Evolutionary conservation across 2,113 vertebrate genomes (phyloP).

Genomic region (Lethenteron camtschaticum): DNA sequence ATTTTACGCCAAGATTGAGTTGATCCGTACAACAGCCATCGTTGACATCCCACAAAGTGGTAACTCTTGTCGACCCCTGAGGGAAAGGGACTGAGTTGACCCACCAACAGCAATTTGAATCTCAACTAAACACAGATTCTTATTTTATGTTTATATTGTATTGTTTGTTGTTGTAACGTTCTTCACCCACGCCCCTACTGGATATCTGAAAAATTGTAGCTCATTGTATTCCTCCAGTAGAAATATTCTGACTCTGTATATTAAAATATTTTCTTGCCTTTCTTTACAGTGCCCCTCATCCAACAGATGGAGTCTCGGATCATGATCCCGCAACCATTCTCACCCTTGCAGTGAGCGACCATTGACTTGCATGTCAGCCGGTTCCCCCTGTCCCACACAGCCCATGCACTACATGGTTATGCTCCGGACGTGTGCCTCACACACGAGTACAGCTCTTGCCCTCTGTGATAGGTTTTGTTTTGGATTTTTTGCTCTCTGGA

Average conservation of each 20-base stretch:
- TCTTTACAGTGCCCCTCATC: conserved; percentile 51
- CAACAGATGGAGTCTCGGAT: conserved; percentile 75
- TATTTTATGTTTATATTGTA: not conserved
- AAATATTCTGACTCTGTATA: no score
- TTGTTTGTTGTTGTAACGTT: not conserved
- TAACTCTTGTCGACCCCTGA: no score
- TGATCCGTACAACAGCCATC: no score
- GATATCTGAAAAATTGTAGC: not conserved
- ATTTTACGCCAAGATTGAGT: no score
- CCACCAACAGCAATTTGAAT: not conserved
- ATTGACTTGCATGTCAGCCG: no score
- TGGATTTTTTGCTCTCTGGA: no score
- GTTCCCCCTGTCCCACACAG: no score
- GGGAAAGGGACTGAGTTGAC: not conserved
- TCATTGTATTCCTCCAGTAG: conserved; percentile 1
- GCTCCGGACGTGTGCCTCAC: no score
- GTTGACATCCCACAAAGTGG: no score
- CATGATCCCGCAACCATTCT: conserved; percentile 71
- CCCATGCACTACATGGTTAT: no score
- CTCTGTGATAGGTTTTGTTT: no score
- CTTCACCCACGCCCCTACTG: conserved; percentile 8
- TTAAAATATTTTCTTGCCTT: conserved; percentile 7
- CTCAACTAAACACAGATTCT: not conserved
- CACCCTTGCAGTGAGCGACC: conserved; percentile 46
- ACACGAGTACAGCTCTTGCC: no score